Evolutionary conservation across 2,113 vertebrate genomes (phyloP), one percentile per base, ranked within the genome.

Genomic region (Collichthys lucidus): DNA sequence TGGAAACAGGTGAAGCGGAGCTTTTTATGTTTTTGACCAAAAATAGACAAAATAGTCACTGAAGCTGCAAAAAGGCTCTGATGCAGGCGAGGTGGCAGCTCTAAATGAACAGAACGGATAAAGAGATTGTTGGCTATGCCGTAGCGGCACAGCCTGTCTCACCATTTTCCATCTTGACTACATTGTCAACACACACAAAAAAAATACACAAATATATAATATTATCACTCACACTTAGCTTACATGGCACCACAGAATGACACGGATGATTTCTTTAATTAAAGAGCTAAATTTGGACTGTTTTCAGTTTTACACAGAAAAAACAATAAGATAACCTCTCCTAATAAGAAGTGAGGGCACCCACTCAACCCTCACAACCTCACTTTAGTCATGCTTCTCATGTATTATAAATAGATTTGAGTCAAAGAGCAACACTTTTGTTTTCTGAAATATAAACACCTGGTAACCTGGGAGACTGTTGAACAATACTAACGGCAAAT

Each of bases 21-120:
- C 9, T n/a, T 57, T 29, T 50, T 31, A 35, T 35, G 24, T 57
- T 24, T 31, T 35, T 56, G 50, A 72, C 24, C 50, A 70, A 79
- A 70, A 74, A 76, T 29, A 80, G 70, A 29, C 35, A 5, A 52
- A 83, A 71, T 19, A 40, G 35, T 22, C 42, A 60, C 2, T 0
- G 55, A 72, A 16, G 20, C 42, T 56, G 6, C 29, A 31, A 44
- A 74, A 74, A 42, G 55, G 7, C 26, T 72, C 10, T 4, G 40
- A 81, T 59, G 40, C 29, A 69, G 68, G 71, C 22, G 31, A 16
- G 9, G 0, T 50, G 31, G n/a, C 40, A 50, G 47, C 40, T 62
- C 4, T 61, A 53, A 61, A 50, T 10, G 44, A 76, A 31, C 14
- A 57, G 26, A 31, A 56, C 17, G 49, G 65, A 59, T 67, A 31